phyloP scores from a whole-genome alignment of 2,888 invertebrate genomes.

The Ceriagrion tenellum region DNA sequence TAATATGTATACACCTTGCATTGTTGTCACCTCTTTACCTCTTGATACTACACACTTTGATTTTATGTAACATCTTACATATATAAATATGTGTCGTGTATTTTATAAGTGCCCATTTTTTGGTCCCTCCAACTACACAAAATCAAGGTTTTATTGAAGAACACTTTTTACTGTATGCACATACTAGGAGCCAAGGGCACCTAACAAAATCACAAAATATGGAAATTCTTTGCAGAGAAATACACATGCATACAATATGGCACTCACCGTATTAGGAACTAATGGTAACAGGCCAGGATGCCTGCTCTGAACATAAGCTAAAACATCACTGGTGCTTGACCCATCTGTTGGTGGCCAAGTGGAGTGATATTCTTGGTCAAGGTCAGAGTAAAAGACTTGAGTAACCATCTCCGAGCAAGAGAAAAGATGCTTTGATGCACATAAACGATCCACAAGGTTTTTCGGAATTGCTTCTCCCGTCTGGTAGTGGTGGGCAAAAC shows the following conservation, averaged over 20 bases:
- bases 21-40: too few relatives aligned
- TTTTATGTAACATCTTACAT: too few relatives aligned
- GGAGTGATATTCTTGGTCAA: slow-evolving; percentile 95
- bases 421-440: slow-evolving; percentile 92
- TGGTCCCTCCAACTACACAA: too few relatives aligned
- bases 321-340: slow-evolving; percentile 84
- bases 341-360: slow-evolving; percentile 71
- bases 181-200: not conserved
- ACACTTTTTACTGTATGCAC: not conserved
- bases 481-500: slow-evolving; percentile 94
- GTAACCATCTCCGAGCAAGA: slow-evolving; percentile 93
- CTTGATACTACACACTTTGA: too few relatives aligned
- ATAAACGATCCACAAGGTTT: slow-evolving; percentile 88
- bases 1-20: too few relatives aligned
- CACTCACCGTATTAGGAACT: slow-evolving; percentile 89
- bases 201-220: not conserved
- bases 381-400: slow-evolving; percentile 94
- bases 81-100: too few relatives aligned
- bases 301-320: slow-evolving; percentile 87
- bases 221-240: not conserved
- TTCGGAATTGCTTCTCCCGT: slow-evolving; percentile 92
- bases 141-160: too few relatives aligned
- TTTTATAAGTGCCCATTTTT: too few relatives aligned
- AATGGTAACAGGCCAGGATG: slow-evolving; percentile 91
- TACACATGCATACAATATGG: not conserved